Conservation (phyloP, 2,113 vertebrate genomes). For the cat (Felis catus) region DNA sequence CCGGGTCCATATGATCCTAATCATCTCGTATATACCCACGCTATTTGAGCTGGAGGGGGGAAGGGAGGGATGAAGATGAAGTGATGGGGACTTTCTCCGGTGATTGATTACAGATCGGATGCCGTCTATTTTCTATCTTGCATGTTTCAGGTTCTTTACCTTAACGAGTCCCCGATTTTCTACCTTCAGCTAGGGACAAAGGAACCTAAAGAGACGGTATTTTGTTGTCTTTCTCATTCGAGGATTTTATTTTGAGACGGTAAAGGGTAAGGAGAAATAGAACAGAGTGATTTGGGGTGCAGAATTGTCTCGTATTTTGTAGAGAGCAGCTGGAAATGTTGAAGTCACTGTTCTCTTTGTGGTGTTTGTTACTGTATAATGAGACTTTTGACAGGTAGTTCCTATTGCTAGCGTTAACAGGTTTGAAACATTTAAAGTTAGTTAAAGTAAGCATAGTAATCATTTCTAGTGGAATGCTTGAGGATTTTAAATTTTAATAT, state of each 20-base stretch:
- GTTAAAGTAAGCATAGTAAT: not conserved
- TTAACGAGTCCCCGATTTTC: not conserved
- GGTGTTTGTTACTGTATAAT: not conserved
- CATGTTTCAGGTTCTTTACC: not conserved
- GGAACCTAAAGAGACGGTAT: not conserved
- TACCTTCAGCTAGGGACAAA: slow-evolving; percentile 69
- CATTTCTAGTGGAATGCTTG: not conserved
- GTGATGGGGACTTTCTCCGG: slow-evolving; percentile 55
- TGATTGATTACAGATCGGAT: slow-evolving; percentile 17
- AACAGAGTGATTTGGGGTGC: slow-evolving; percentile 7
- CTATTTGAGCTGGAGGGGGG: not conserved
- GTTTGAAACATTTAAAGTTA: slow-evolving; percentile 52
- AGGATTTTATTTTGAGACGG: not conserved
- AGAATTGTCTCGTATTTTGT: not conserved
- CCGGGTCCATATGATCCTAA: not conserved
- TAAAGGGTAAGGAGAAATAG: not conserved
- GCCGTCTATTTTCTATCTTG: not conserved
- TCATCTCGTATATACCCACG: not conserved
- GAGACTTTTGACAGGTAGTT: slow-evolving; percentile 72
- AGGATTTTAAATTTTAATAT: not conserved
- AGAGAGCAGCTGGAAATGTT: not conserved
- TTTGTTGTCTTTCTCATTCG: not conserved
- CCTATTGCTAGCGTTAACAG: slow-evolving; percentile 47
- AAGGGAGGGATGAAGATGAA: not conserved
- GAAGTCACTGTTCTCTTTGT: slow-evolving; percentile 50